Evolutionary conservation across 2,888 invertebrate genomes (phyloP), one percentile per base, ranked within the genome.

Genomic region (Troides oblongomaculatus): DNA sequence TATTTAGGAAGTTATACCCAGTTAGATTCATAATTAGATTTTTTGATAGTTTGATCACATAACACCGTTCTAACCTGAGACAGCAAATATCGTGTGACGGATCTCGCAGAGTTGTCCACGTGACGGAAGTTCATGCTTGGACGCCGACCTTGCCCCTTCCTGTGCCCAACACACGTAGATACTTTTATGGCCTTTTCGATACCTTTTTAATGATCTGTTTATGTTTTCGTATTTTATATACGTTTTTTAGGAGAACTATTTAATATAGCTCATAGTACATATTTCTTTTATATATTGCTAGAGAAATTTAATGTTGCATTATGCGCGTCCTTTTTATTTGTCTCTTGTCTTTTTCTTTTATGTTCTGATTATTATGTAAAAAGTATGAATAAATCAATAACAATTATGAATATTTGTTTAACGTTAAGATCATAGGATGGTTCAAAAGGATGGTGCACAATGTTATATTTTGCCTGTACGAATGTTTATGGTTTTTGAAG

Each of bases 81-180:
- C 10, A 58, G 23, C 23, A 12, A 17, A 59, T 59, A 64, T 64
- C 56, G 30, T n/a, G 60, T 66, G 56, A 64, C 56, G 25, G 61
- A 64, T 61, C 61, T 23, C 18, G 63, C 46, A 77, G 77, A 77
- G 81, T 82, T 84, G 87, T 86, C 86, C 86, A 85, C 80, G 84
- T 83, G 83, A 80, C 85, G 87, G 84, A 86, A 87, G 84, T 90
- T 89, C 86, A 92, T 89, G 92, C 83, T 87, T 87, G 88, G 83
- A 75, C 82, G 89, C 90, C 88, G 90, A 87, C 90, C 89, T 90
- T 91, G 90, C 88, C 87, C 85, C 85, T 88, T 90, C 90, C 88
- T 90, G 89, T 81, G 77, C 74, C 79, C 79, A 77, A 78, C 80
- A 73, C 77, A 78, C 76, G 74, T 74, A 77, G 77, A 78, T 62